Evolutionary conservation across 2,113 vertebrate genomes (phyloP).

Genomic region (Zosterops hypoxanthus): DNA sequence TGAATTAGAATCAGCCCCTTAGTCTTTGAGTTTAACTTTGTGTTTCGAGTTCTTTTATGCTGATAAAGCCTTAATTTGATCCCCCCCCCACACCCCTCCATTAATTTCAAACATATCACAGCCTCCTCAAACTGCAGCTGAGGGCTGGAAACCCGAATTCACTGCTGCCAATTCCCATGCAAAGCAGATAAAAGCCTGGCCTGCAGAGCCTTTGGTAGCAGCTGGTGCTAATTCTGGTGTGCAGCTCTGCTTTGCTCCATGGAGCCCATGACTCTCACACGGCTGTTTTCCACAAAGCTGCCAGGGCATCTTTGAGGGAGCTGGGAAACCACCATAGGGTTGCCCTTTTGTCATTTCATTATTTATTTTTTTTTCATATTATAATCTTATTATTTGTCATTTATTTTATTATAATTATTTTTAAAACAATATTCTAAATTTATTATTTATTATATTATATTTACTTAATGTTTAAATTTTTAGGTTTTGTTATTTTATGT

Average conservation of each 20-base stretch:
- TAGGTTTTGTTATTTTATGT: not conserved
- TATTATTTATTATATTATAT: too few species aligned
- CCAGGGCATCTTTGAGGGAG: not conserved
- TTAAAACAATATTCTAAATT: too few species aligned
- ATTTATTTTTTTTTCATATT: not conserved
- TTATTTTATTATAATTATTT: too few species aligned
- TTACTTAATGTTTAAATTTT: not conserved
- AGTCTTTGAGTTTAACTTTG: slow-evolving; percentile 45
- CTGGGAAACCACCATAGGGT: not conserved
- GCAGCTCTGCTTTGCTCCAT: not conserved
- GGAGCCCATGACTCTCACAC: not conserved
- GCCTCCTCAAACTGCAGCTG: not conserved
- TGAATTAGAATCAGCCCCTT: slow-evolving; percentile 72
- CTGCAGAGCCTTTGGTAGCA: not conserved
- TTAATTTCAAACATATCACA: not conserved
- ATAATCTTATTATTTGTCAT: too few species aligned
- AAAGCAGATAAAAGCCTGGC: not conserved
- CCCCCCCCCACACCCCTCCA: not conserved
- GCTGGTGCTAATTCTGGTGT: not conserved
- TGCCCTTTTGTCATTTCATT: not conserved
- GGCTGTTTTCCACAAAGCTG: not conserved
- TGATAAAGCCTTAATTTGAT: not conserved
- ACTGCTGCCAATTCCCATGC: not conserved
- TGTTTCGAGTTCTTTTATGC: slow-evolving; percentile 44
- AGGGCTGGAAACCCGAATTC: not conserved